Evolutionary conservation across 2,888 invertebrate species (phyloP).

Genomic region (Melanargia galathea): DNA sequence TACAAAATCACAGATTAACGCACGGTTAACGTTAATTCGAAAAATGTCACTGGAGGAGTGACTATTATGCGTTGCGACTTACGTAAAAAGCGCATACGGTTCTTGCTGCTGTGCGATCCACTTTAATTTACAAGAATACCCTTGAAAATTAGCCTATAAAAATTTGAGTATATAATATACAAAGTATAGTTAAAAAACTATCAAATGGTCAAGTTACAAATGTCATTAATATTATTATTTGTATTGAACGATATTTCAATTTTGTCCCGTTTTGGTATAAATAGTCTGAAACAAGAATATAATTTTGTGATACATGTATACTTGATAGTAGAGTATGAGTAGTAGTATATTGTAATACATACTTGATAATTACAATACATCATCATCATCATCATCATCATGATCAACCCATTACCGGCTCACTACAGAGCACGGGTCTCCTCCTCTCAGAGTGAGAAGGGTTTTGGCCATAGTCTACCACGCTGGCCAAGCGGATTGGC

Average conservation of each 20-base stretch:
- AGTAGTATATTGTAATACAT: too few species aligned
- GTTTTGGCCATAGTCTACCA: too few species aligned
- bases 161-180: background rate
- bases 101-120: background rate
- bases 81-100: background rate
- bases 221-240: conserved; percentile 56
- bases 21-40: too few species aligned
- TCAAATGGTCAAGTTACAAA: conserved; percentile 25
- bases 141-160: conserved; percentile 6
- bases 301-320: background rate
- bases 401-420: too few species aligned
- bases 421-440: too few species aligned
- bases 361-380: too few species aligned
- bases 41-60: too few species aligned
- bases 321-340: too few species aligned
- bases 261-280: conserved; percentile 81
- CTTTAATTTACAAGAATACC: background rate
- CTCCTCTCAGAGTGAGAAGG: too few species aligned
- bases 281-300: conserved; percentile 78
- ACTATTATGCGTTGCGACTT: background rate
- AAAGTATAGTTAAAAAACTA: background rate
- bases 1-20: too few species aligned
- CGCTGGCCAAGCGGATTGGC: too few species aligned
- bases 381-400: too few species aligned
- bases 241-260: conserved; percentile 86